phyloP scores from a whole-genome alignment of 2,113 vertebrate genomes.

The Panthera uncia region DNA sequence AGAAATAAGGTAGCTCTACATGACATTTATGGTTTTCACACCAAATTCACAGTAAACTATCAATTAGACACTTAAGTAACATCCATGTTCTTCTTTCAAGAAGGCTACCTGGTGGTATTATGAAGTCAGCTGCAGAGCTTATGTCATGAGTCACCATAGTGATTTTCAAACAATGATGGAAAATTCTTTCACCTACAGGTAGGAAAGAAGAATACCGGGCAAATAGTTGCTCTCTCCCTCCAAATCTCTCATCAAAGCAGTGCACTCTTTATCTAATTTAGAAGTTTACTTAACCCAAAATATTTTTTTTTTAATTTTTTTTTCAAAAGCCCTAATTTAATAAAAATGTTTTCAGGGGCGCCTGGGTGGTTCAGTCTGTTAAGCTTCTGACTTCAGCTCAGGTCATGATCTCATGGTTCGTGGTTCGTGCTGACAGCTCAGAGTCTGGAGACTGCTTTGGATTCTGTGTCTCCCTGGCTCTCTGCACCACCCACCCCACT shows the following conservation, averaged over 20 bases:
- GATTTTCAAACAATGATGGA: background rate
- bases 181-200: constrained; percentile 8
- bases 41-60: constrained; percentile 50
- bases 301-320: background rate
- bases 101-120: constrained; percentile 17
- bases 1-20: constrained; percentile 7
- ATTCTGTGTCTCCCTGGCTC: too few relatives aligned
- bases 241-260: constrained; percentile 1
- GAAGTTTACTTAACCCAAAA: constrained; percentile 37
- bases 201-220: background rate
- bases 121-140: constrained; percentile 23
- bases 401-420: too few relatives aligned
- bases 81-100: background rate
- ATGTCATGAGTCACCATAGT: background rate
- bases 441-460: too few relatives aligned
- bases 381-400: too few relatives aligned
- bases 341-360: background rate
- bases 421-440: too few relatives aligned
- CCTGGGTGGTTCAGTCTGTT: too few relatives aligned
- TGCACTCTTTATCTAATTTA: constrained; percentile 25
- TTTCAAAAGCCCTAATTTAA: background rate
- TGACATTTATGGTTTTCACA: constrained; percentile 34
- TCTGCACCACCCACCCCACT: too few relatives aligned
- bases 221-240: constrained; percentile 11
- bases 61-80: constrained; percentile 1